Conservation (phyloP, 2,797 vertebrate genomes). For the Gymnothorax javanicus region DNA sequence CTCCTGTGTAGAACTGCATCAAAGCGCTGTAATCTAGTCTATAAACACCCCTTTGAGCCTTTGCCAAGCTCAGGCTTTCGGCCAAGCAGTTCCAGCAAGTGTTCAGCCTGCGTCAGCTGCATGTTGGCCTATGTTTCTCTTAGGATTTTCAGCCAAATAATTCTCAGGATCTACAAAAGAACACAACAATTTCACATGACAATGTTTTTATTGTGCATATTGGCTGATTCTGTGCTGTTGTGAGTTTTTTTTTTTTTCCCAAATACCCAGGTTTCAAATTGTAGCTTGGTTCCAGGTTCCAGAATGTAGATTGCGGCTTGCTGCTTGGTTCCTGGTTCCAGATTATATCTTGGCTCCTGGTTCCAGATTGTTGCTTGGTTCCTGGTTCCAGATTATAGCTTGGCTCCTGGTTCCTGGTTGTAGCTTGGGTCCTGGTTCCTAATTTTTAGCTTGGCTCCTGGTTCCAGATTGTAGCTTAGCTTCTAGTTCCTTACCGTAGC, state of each 20-base stretch:
- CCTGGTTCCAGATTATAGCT: background rate
- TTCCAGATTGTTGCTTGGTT: background rate
- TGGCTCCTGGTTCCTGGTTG: no score
- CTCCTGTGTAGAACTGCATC: constrained; percentile 46
- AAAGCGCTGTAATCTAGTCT: constrained; percentile 42
- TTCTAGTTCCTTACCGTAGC: no score
- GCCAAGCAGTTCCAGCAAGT: constrained; percentile 29
- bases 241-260: background rate
- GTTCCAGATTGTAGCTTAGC: no score
- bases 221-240: background rate
- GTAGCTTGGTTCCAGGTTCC: background rate
- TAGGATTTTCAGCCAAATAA: background rate
- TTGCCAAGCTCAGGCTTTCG: constrained; percentile 25
- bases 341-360: no score
- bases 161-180: background rate
- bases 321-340: no score
- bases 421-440: no score
- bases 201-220: no score
- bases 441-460: no score
- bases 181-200: background rate
- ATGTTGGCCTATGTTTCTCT: background rate
- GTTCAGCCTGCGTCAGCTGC: constrained; percentile 23
- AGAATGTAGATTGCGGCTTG: no score
- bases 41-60: constrained; percentile 38
- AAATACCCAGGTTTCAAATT: background rate